Evolutionary conservation across 1,140 invertebrate species (phyloP).

Genomic region (Whitmania pigra): DNA sequence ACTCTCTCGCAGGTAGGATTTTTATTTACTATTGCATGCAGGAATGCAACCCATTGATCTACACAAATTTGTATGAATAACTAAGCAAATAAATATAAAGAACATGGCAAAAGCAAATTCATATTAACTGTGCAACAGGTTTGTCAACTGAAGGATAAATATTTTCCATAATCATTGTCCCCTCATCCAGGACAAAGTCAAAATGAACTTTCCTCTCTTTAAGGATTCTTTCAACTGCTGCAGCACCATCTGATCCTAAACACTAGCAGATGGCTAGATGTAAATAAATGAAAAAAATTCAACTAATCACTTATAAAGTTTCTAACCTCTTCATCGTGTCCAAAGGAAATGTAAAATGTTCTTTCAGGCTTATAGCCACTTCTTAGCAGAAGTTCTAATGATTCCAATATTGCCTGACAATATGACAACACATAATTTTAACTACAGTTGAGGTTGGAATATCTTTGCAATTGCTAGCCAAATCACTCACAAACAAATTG

Average conservation of each 20-base stretch:
- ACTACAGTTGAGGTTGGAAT: conserved; percentile 2
- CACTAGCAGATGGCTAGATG: conserved; percentile 30
- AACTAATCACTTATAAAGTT: not conserved
- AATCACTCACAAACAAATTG: conserved; percentile 43
- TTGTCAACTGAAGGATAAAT: conserved; percentile 40
- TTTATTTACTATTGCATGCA: too few relatives aligned
- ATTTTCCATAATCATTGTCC: conserved; percentile 41
- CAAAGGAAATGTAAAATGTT: conserved; percentile 50
- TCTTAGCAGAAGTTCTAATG: conserved; percentile 44
- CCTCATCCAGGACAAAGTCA: conserved; percentile 50
- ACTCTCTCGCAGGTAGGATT: too few relatives aligned
- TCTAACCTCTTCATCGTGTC: conserved; percentile 52
- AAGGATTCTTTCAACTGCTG: conserved; percentile 38
- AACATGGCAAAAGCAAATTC: conserved; percentile 2
- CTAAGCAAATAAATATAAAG: not conserved
- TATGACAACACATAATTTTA: conserved; percentile 19
- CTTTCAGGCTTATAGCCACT: conserved; percentile 41
- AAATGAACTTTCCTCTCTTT: conserved; percentile 38
- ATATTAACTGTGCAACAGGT: conserved; percentile 44
- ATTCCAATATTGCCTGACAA: conserved; percentile 48
- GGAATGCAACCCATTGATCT: not conserved
- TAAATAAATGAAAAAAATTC: too few relatives aligned
- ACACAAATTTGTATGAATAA: not conserved
- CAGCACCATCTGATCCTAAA: conserved; percentile 43
- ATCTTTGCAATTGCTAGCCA: not conserved